Evolutionary conservation across 2,113 vertebrate genomes (phyloP), one percentile per base, ranked within the genome.

Genomic region (Pyrgilauda ruficollis): DNA sequence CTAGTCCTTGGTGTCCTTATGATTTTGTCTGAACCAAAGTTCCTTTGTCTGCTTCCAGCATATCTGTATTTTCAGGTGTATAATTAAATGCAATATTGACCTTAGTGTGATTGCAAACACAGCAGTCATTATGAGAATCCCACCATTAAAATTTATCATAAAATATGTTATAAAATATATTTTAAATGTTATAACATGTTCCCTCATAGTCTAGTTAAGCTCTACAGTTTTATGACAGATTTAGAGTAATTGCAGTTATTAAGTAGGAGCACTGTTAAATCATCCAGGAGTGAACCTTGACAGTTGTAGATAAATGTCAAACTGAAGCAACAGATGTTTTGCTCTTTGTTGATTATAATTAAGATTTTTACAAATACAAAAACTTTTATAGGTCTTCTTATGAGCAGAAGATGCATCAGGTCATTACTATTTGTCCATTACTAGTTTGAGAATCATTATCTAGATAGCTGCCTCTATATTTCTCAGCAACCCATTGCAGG

Each of bases 171-270:
- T 69, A 79, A 94, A 93, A 76, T 53, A 19, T 27, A 52, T 77
- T 95, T 96, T 35, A 70, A 68, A 73, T 66, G 24, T 62, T 83
- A 18, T 78, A 92, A 75, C 26, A 50, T 44, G 10, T 76, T 21
- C 28, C n/a, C 35, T 93, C 69, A 58, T 50, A 56, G 39, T 66
- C 59, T 77, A 76, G 73, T 87, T 91, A 94, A 95, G 77, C 27
- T 85, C 56, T 53, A 66, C 41, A 74, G 28, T 91, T 89, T 95
- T 86, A 94, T 93, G 82, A 77, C 52, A 89, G 49, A 75, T 91
- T 93, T 86, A 78, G 39, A 46, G 33, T 84, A 87, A 93, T 91
- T 81, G 43, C 50, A 70, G 49, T 82, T 95, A 92, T 94, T 95
- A 97, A 93, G 79, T 88, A 92, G 23, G 4, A 90, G 6, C n/a